phyloP scores from a whole-genome alignment of 2,888 invertebrate species.

The Andrena dorsata region DNA sequence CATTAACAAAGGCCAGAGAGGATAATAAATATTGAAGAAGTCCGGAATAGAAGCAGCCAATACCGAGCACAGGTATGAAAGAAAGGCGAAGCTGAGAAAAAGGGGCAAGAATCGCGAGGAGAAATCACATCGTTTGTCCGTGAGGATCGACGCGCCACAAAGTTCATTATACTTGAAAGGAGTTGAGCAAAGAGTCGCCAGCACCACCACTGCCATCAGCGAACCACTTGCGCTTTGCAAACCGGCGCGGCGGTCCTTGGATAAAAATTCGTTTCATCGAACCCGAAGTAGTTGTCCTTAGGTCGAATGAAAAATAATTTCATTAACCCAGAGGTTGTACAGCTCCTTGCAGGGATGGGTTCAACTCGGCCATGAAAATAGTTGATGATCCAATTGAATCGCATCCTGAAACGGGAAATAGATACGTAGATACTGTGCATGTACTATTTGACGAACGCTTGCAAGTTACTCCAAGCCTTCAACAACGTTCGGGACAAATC shows the following conservation, averaged over 20 bases:
- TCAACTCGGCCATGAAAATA: constrained; percentile 44
- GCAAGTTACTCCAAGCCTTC: too few species aligned
- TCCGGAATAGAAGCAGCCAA: too few species aligned
- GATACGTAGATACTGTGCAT: too few species aligned
- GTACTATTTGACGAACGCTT: too few species aligned
- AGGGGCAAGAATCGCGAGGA: constrained; percentile 36
- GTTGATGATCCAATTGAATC: background rate
- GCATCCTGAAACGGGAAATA: too few species aligned
- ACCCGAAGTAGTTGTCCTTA: constrained; percentile 87
- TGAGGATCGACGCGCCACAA: constrained; percentile 72
- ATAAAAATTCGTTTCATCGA: constrained; percentile 83
- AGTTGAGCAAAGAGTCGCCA: constrained; percentile 71
- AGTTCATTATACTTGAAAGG: constrained; percentile 79
- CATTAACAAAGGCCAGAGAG: background rate
- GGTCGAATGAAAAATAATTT: constrained; percentile 86
- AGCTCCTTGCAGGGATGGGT: constrained; percentile 71
- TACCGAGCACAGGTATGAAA: background rate
- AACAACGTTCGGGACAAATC: too few species aligned
- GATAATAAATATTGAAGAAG: background rate
- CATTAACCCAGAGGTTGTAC: constrained; percentile 82
- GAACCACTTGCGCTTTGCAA: constrained; percentile 33
- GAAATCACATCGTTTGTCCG: constrained; percentile 61
- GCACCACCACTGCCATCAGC: constrained; percentile 37
- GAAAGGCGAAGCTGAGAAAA: background rate
- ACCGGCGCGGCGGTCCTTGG: constrained; percentile 61